phyloP scores from a whole-genome alignment of 2,888 invertebrate species.

The Platerodrilus igneus region DNA sequence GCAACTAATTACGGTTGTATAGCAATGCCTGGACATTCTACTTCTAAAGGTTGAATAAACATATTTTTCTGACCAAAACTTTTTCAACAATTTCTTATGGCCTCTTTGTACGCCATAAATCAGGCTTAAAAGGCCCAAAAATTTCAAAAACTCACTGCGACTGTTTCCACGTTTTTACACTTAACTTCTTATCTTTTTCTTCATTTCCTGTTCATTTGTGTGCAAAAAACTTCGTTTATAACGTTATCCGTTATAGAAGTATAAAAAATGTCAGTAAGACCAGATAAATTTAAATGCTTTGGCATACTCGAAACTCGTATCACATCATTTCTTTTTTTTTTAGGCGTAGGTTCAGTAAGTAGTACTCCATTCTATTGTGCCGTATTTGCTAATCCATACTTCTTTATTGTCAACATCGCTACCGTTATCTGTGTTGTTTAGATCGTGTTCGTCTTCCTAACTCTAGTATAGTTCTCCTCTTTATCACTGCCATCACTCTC shows the following conservation, averaged over 20 bases:
- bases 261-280: neutral
- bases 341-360: constrained; percentile 1
- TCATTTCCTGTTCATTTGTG: neutral
- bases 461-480: neutral
- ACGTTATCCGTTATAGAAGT: neutral
- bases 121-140: constrained; percentile 1
- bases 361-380: constrained; percentile 5
- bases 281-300: constrained; percentile 1
- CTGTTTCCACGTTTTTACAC: neutral
- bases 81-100: no score
- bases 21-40: no score
- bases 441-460: constrained; percentile 3
- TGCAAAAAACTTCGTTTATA: neutral
- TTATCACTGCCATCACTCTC: neutral
- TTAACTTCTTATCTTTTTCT: constrained; percentile 1
- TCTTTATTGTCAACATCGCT: neutral
- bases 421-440: constrained; percentile 1
- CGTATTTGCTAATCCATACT: constrained; percentile 3
- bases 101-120: no score
- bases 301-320: constrained; percentile 2
- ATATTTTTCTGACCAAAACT: no score
- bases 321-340: neutral
- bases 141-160: constrained; percentile 1
- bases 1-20: neutral
- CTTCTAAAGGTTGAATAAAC: no score